Percentiles rank a stretch among this genome's conserved stretches.
Evolutionary conservation across 2,797 vertebrate species (phyloP).

Genomic region (Mus minutoides): DNA sequence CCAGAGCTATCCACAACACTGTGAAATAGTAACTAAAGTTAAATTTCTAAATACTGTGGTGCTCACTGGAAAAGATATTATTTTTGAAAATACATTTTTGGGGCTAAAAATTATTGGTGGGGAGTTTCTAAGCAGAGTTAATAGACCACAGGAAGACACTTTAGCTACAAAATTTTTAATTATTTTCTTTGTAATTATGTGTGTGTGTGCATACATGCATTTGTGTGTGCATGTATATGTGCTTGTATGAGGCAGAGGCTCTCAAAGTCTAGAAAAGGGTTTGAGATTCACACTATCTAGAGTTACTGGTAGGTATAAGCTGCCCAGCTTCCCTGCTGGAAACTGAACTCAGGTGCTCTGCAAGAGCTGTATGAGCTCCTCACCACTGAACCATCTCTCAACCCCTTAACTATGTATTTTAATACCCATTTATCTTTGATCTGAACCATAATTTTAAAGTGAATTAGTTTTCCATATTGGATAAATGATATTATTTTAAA

Average conservation of each 20-base stretch:
- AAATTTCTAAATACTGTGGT: background rate
- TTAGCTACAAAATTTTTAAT: background rate
- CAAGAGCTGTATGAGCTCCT: background rate
- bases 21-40: background rate
- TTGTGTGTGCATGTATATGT: background rate
- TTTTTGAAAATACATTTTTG: background rate
- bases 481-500: background rate
- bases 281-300: background rate
- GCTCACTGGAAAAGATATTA: background rate
- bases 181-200: no score
- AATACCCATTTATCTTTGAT: background rate
- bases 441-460: slow-evolving; percentile 14
- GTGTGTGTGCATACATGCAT: background rate
- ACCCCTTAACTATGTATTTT: background rate
- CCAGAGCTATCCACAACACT: no score
- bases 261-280: background rate
- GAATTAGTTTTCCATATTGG: background rate
- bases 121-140: background rate
- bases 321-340: background rate
- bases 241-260: background rate
- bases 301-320: background rate
- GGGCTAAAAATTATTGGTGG: background rate
- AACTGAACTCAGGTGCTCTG: background rate
- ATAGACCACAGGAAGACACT: background rate
- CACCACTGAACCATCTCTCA: background rate